phyloP scores from a whole-genome alignment of 2,888 invertebrate genomes.

The Autographa pulchrina region DNA sequence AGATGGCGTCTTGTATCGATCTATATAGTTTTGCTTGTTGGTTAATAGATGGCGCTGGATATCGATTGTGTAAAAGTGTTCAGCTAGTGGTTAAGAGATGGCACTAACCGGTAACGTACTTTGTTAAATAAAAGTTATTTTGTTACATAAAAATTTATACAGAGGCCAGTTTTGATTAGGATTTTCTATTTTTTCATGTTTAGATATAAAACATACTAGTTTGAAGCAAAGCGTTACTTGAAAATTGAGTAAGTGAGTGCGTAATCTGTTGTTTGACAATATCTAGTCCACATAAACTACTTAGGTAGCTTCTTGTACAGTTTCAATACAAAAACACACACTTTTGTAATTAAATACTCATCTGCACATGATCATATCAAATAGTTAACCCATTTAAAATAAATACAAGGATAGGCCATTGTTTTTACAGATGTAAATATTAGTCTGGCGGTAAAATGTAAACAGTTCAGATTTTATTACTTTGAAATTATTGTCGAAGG shows the following conservation, averaged over 20 bases:
- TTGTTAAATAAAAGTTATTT: too few relatives aligned
- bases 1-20: constrained; percentile 69
- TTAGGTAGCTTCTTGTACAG: too few relatives aligned
- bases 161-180: too few relatives aligned
- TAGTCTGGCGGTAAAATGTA: constrained; percentile 28
- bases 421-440: constrained; percentile 29
- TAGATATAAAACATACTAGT: too few relatives aligned
- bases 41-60: constrained; percentile 62
- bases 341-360: background rate
- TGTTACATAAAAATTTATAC: too few relatives aligned
- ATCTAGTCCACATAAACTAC: too few relatives aligned
- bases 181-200: too few relatives aligned
- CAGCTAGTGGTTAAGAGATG: background rate
- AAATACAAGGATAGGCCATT: constrained; percentile 21
- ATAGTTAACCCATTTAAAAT: constrained; percentile 6
- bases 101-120: background rate
- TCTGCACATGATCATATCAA: background rate
- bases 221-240: too few relatives aligned
- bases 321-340: too few relatives aligned
- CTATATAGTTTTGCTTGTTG: constrained; percentile 45
- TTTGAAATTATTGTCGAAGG: background rate
- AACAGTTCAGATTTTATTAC: background rate
- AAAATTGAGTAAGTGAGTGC: too few relatives aligned
- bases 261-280: too few relatives aligned
- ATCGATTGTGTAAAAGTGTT: background rate